A percentile compares a stretch with the other conserved stretches of the same genome.
Evolutionary conservation across 2,113 vertebrate species (phyloP).

Genomic region (Garra rufa): DNA sequence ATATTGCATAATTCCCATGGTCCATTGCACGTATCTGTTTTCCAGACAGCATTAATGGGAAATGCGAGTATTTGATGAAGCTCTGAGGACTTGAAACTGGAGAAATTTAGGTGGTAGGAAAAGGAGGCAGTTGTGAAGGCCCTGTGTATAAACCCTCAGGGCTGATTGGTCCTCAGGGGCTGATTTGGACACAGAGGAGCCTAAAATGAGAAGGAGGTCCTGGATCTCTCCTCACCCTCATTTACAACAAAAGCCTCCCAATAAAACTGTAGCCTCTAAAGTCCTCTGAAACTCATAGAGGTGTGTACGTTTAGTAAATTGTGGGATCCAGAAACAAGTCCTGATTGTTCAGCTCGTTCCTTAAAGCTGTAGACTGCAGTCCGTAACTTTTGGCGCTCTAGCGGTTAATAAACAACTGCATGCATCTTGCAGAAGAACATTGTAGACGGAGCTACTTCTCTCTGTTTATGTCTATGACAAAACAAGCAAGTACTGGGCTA

Average conservation of each 20-base stretch:
- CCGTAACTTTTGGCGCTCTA: too few species aligned
- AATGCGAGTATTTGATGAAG: slow-evolving; percentile 39
- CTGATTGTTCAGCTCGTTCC: neutral
- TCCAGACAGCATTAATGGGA: slow-evolving; percentile 19
- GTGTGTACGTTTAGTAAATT: neutral
- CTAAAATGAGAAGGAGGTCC: slow-evolving; percentile 42
- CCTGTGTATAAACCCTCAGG: slow-evolving; percentile 49
- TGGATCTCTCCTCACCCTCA: slow-evolving; percentile 27
- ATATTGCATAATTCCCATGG: slow-evolving; percentile 36
- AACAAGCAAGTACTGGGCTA: too few species aligned
- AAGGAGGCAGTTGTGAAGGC: slow-evolving; percentile 36
- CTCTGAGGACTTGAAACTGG: slow-evolving; percentile 29
- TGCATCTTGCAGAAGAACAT: too few species aligned
- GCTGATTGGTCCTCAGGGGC: slow-evolving; percentile 65
- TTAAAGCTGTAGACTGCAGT: too few species aligned
- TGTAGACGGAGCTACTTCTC: too few species aligned
- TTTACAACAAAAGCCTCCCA: slow-evolving; percentile 22
- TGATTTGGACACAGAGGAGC: slow-evolving; percentile 68
- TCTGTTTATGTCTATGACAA: too few species aligned
- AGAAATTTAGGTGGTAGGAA: slow-evolving; percentile 32
- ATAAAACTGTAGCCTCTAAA: slow-evolving; percentile 58
- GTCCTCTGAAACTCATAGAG: neutral
- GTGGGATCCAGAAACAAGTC: neutral
- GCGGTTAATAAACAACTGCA: too few species aligned
- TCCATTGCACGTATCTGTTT: slow-evolving; percentile 32